Percentiles rank a stretch among this genome's conserved stretches.
These are phyloP conservation scores for Nerophis lumbriciformis DNA, from an alignment of 2,113 vertebrate species.

Conservation along the genomic window DNA sequence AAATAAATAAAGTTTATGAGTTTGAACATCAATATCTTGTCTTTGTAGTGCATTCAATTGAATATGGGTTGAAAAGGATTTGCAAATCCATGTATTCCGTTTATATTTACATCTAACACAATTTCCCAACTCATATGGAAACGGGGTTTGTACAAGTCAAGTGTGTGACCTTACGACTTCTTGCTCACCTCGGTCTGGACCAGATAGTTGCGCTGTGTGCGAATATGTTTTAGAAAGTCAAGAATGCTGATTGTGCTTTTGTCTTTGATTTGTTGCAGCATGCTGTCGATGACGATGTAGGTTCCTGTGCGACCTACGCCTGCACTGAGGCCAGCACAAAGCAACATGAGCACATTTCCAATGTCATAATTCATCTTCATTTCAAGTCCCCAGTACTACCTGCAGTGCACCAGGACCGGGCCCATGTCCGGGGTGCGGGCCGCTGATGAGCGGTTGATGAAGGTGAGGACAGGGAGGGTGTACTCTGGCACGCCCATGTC, in stretches of 20 bases:
- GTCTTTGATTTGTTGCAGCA: conserved; percentile 98
- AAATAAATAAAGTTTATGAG: too few relatives aligned
- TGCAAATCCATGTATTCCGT: too few relatives aligned
- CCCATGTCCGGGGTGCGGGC: conserved; percentile 81
- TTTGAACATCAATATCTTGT: too few relatives aligned
- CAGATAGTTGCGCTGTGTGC: conserved; percentile 99
- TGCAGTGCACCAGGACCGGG: conserved; percentile 96
- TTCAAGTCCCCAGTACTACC: conserved; percentile 64
- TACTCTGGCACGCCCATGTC: conserved; percentile 99
- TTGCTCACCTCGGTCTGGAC: conserved; percentile 94
- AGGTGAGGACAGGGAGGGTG: conserved; percentile 92
- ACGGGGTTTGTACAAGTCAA: too few relatives aligned
- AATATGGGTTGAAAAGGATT: too few relatives aligned
- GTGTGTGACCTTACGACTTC: too few relatives aligned
- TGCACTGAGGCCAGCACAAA: conserved; percentile 72
- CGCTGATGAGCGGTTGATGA: conserved; percentile 89
- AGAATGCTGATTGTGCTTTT: conserved; percentile 98
- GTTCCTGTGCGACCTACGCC: conserved; percentile 97
- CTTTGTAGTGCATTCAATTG: too few relatives aligned
- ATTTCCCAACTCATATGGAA: too few relatives aligned
- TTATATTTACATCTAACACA: too few relatives aligned
- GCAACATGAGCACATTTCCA: conserved; percentile 22
- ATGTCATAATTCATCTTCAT: conserved; percentile 16
- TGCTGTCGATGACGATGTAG: conserved; percentile 98
- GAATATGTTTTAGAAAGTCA: conserved; percentile 98